Evolutionary conservation across 2,888 invertebrate species (phyloP).

Genomic region (Noctua janthe): DNA sequence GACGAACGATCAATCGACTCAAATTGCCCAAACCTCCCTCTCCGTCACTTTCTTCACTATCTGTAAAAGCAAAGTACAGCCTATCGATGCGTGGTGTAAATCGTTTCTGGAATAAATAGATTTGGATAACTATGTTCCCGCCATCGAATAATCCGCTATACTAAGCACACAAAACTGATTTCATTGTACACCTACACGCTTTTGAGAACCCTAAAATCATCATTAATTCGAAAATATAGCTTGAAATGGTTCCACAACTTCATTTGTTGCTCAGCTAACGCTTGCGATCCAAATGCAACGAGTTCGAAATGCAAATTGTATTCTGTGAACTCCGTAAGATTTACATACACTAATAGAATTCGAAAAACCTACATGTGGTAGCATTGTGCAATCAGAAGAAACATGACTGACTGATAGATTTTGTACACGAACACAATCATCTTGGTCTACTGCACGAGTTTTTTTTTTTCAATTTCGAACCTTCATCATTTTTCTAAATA

Average conservation of each 20-base stretch:
- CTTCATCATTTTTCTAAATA: not conserved
- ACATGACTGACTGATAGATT: conserved; percentile 39
- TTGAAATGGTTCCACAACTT: conserved; percentile 20
- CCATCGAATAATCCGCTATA: not conserved
- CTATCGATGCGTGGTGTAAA: not conserved
- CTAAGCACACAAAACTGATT: conserved; percentile 8
- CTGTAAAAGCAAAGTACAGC: conserved; percentile 81
- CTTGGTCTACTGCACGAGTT: not conserved
- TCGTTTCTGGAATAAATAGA: not conserved
- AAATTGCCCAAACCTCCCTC: conserved; percentile 98
- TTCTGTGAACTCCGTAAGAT: conserved; percentile 30
- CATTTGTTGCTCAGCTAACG: conserved; percentile 12
- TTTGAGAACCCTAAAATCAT: conserved; percentile 52
- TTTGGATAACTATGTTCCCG: not conserved
- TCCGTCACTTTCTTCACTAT: conserved; percentile 97
- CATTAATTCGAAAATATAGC: conserved; percentile 14
- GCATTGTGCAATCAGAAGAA: conserved; percentile 43
- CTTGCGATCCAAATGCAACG: conserved; percentile 31
- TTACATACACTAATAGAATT: conserved; percentile 52
- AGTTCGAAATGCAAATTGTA: conserved; percentile 29
- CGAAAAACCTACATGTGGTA: conserved; percentile 26
- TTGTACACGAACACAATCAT: conserved; percentile 37
- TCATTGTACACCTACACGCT: conserved; percentile 46
- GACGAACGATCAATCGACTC: conserved; percentile 96
- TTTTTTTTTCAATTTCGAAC: not conserved